A percentile compares a stretch with the other conserved stretches of the same genome.
These are phyloP conservation scores for Ctenochaetus hawaiiensis DNA, from an alignment of 2,797 vertebrate genomes.

Conservation along the genomic window DNA sequence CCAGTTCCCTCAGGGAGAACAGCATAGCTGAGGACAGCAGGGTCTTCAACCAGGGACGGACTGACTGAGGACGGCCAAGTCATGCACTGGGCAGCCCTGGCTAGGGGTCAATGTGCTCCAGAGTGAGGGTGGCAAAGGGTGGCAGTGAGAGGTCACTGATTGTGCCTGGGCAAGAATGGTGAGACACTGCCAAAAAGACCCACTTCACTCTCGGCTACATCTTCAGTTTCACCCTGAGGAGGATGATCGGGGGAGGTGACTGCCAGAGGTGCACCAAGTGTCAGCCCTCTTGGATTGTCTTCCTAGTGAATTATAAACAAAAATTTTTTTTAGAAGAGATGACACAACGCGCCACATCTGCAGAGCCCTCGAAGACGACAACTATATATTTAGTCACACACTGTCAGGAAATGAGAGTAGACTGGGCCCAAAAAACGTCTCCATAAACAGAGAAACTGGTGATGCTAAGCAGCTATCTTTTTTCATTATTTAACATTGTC, in stretches of 20 bases:
- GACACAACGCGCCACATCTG: neutral
- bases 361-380: neutral
- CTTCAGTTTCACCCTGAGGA: constrained; percentile 52
- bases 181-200: constrained; percentile 15
- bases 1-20: constrained; percentile 94
- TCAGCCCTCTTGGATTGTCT: constrained; percentile 17
- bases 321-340: neutral
- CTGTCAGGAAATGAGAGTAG: neutral
- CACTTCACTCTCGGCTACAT: constrained; percentile 62
- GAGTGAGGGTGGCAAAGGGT: neutral
- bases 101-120: constrained; percentile 45
- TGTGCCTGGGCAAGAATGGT: constrained; percentile 4
- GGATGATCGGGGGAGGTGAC: neutral
- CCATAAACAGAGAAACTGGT: neutral
- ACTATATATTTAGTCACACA: neutral
- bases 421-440: constrained; percentile 14
- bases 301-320: neutral
- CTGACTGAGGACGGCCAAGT: constrained; percentile 41
- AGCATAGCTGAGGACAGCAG: constrained; percentile 84
- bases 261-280: constrained; percentile 11
- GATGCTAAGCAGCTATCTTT: neutral
- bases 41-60: constrained; percentile 42
- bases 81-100: constrained; percentile 42
- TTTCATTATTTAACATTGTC: constrained; percentile 10
- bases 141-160: constrained; percentile 14